These are phyloP conservation scores for Catocala nupta DNA, from an alignment of 2,888 invertebrate species.

Conservation along the genomic window DNA sequence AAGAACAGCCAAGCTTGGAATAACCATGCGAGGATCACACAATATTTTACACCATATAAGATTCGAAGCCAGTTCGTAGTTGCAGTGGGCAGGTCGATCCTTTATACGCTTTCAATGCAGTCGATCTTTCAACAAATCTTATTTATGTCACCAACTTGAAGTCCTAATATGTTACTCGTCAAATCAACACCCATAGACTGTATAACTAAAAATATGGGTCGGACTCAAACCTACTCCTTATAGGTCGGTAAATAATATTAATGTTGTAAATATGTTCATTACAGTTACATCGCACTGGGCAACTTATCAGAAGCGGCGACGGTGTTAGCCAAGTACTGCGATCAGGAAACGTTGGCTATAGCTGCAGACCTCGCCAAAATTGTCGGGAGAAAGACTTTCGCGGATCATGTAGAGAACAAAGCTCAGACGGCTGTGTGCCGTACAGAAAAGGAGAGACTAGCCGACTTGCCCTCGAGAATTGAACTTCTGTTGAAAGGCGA, in stretches of 20 bases:
- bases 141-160: too few relatives aligned
- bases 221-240: too few relatives aligned
- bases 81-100: too few relatives aligned
- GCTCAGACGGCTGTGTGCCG: conserved; percentile 56
- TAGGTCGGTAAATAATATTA: not conserved
- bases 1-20: too few relatives aligned
- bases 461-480: conserved; percentile 55
- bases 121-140: too few relatives aligned
- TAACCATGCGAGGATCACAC: too few relatives aligned
- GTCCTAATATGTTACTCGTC: too few relatives aligned
- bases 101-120: too few relatives aligned
- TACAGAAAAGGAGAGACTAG: conserved; percentile 35
- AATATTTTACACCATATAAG: too few relatives aligned
- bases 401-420: conserved; percentile 67
- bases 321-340: conserved; percentile 84
- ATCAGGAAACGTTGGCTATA: conserved; percentile 84
- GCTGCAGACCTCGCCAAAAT: conserved; percentile 88
- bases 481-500: conserved; percentile 57
- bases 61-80: too few relatives aligned
- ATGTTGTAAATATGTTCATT: conserved; percentile 40
- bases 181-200: too few relatives aligned
- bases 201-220: too few relatives aligned
- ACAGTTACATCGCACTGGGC: conserved; percentile 87
- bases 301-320: conserved; percentile 89
- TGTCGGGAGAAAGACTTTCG: conserved; percentile 75